Conservation (phyloP, 1,140 invertebrate genomes). For the Caligus rogercresseyi region DNA sequence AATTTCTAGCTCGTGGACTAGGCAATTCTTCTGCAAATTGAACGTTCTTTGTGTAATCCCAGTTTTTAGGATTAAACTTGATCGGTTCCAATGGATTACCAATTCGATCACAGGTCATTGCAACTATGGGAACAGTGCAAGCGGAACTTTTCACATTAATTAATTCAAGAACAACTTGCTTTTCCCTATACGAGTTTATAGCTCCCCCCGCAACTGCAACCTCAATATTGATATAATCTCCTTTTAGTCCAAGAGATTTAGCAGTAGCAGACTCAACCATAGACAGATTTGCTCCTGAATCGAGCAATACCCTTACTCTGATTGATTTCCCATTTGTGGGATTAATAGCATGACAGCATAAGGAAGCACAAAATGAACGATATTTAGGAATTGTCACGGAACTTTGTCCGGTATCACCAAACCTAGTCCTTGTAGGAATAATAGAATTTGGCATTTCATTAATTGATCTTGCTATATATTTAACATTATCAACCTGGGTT, state of each 20-base stretch:
- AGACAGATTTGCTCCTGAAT: neutral
- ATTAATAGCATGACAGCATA: neutral
- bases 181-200: neutral
- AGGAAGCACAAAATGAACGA: neutral
- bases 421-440: too few relatives aligned
- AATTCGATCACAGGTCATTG: neutral
- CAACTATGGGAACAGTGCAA: too few relatives aligned
- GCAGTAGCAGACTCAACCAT: neutral
- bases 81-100: slow-evolving; percentile 2
- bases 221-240: neutral
- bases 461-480: too few relatives aligned
- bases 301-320: neutral
- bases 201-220: neutral
- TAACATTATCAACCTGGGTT: too few relatives aligned
- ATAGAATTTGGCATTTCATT: too few relatives aligned
- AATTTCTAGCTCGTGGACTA: neutral
- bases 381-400: neutral
- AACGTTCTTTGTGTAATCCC: neutral
- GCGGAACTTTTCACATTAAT: neutral
- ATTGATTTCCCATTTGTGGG: neutral
- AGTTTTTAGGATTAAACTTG: neutral
- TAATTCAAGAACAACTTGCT: neutral
- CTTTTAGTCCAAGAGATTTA: neutral
- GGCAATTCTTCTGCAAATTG: neutral
- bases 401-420: too few relatives aligned